Evolutionary conservation across 2,888 invertebrate species (phyloP).

Genomic region (Cybosia mesomella): DNA sequence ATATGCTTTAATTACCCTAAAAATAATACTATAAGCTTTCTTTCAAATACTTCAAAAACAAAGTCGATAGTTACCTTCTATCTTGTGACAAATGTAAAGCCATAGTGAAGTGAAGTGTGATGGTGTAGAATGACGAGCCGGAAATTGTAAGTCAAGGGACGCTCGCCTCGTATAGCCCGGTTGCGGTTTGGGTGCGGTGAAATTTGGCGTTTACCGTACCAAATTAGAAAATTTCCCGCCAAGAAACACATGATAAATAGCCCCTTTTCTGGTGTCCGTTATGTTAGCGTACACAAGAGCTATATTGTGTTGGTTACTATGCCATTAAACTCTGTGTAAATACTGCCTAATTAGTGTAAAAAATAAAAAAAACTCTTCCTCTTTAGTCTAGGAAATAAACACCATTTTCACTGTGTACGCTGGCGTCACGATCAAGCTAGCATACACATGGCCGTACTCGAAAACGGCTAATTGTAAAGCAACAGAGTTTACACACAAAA

Average conservation of each 20-base stretch:
- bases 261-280: too few relatives aligned
- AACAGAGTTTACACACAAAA: too few relatives aligned
- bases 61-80: slow-evolving; percentile 39
- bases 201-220: slow-evolving; percentile 69
- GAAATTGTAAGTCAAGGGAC: slow-evolving; percentile 68
- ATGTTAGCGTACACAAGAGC: too few relatives aligned
- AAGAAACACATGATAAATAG: slow-evolving; percentile 67
- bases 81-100: slow-evolving; percentile 67
- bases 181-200: slow-evolving; percentile 61
- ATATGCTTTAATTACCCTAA: slow-evolving; percentile 24
- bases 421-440: too few relatives aligned
- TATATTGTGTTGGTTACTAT: too few relatives aligned
- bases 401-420: too few relatives aligned
- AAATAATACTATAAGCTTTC: slow-evolving; percentile 33
- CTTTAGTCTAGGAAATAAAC: too few relatives aligned
- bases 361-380: too few relatives aligned
- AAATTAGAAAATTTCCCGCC: slow-evolving; percentile 69
- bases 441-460: too few relatives aligned
- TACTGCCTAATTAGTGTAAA: too few relatives aligned
- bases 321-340: too few relatives aligned
- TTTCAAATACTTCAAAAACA: slow-evolving; percentile 66
- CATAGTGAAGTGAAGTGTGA: slow-evolving; percentile 56
- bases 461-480: too few relatives aligned
- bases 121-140: slow-evolving; percentile 65
- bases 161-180: slow-evolving; percentile 68